Percentiles rank a stretch among this genome's conserved stretches.
These are phyloP conservation scores for Halisarca cf. caerulea DNA, from an alignment of 37 sponge, comb jelly and placozoan genomes.

Conservation along the genomic window DNA sequence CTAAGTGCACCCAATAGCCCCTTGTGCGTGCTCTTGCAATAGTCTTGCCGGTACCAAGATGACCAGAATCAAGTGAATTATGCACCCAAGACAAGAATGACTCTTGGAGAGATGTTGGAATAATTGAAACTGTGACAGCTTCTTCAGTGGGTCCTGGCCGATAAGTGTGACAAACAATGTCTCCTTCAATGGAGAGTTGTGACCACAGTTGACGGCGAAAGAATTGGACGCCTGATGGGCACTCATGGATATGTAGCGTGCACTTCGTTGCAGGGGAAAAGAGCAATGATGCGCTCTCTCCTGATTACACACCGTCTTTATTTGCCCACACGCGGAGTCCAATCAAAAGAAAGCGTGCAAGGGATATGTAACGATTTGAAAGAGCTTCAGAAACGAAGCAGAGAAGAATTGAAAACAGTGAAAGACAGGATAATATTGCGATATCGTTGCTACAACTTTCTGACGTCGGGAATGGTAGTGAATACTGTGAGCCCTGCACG, in stretches of 20 bases:
- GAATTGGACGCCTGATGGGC: constrained; percentile 48
- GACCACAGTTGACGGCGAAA: constrained; percentile 42
- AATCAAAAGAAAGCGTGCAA: constrained; percentile 35
- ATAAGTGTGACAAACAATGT: constrained; percentile 17
- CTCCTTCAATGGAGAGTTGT: constrained; percentile 33
- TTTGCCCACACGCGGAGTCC: constrained; percentile 43
- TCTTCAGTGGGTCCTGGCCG: constrained; percentile 28
- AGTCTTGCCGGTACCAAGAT: neutral
- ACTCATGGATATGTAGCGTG: constrained; percentile 44
- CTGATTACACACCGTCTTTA: constrained; percentile 59
- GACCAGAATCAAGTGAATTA: constrained; percentile 32
- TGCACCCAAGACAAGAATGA: neutral
- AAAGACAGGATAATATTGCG: neutral
- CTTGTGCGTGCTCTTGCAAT: neutral
- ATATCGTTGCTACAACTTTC: constrained; percentile 14
- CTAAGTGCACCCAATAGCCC: constrained; percentile 5
- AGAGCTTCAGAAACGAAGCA: constrained; percentile 16
- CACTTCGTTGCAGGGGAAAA: constrained; percentile 57
- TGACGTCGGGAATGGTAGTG: constrained; percentile 23
- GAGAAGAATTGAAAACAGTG: constrained; percentile 22
- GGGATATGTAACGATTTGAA: constrained; percentile 15
- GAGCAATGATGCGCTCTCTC: constrained; percentile 55
- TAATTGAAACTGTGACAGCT: constrained; percentile 22
- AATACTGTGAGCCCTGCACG: constrained; percentile 5
- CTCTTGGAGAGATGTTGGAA: neutral